Evolutionary conservation across 2,888 invertebrate species (phyloP).

Genomic region (Trissoscelio sp.): DNA sequence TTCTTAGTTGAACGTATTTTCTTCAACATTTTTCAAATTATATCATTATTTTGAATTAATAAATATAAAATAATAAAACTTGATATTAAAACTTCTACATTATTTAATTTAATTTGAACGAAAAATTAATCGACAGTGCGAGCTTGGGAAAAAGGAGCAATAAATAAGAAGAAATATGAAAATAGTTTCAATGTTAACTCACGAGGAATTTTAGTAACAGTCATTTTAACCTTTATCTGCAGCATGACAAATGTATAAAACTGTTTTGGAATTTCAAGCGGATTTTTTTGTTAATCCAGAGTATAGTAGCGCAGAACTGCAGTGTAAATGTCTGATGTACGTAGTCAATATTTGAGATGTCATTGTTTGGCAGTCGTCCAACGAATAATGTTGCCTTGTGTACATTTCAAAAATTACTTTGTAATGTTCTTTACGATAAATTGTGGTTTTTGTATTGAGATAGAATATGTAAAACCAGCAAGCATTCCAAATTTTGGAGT

Average conservation of each 20-base stretch:
- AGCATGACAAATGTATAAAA: constrained; percentile 8
- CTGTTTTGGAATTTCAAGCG: background rate
- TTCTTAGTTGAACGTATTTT: too few species aligned
- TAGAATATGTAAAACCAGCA: background rate
- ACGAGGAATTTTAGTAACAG: background rate
- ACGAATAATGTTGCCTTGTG: background rate
- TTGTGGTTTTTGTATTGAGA: background rate
- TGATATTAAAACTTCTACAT: too few species aligned
- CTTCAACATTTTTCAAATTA: too few species aligned
- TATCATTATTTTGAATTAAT: too few species aligned
- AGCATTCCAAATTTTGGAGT: too few species aligned
- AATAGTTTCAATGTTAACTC: background rate
- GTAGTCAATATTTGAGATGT: constrained; percentile 14
- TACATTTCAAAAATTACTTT: constrained; percentile 5
- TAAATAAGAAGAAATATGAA: background rate
- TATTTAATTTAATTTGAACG: too few species aligned
- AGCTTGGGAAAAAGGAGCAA: background rate
- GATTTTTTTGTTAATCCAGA: background rate
- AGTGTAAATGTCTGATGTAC: constrained; percentile 1
- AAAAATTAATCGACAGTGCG: too few species aligned
- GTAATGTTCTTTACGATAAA: background rate
- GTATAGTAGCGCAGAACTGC: background rate
- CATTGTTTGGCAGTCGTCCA: constrained; percentile 5
- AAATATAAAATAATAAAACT: too few species aligned
- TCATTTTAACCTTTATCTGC: constrained; percentile 2